These are phyloP conservation scores for Herminia tarsipennalis DNA, from an alignment of 2,888 invertebrate genomes.

Conservation along the genomic window DNA sequence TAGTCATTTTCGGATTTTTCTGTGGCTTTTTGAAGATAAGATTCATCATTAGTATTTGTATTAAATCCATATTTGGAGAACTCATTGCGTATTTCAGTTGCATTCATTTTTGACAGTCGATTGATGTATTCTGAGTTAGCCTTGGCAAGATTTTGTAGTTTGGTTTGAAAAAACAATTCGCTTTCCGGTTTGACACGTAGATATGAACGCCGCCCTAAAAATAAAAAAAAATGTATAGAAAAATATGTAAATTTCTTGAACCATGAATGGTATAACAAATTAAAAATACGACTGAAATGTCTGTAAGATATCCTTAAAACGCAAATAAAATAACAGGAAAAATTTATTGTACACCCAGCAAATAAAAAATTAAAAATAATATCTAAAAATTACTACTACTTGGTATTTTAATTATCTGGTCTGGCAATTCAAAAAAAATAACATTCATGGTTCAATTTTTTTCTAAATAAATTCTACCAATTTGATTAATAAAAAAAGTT, in stretches of 20 bases:
- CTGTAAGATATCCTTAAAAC: slow-evolving; percentile 75
- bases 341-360: neutral
- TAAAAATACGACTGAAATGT: slow-evolving; percentile 68
- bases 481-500: slow-evolving; percentile 52
- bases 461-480: slow-evolving; percentile 26
- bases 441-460: slow-evolving; percentile 79
- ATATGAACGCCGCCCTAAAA: slow-evolving; percentile 63
- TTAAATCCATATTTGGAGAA: slow-evolving; percentile 76
- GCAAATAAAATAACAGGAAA: neutral
- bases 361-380: neutral
- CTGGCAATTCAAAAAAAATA: slow-evolving; percentile 26
- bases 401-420: neutral
- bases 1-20: slow-evolving; percentile 75
- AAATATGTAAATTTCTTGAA: slow-evolving; percentile 52
- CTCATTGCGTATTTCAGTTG: slow-evolving; percentile 71
- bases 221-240: slow-evolving; percentile 9
- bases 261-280: slow-evolving; percentile 72
- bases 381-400: too few relatives aligned
- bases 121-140: slow-evolving; percentile 71
- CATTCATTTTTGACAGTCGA: slow-evolving; percentile 73
- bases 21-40: slow-evolving; percentile 49
- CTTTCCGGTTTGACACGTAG: slow-evolving; percentile 78
- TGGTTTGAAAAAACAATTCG: slow-evolving; percentile 75
- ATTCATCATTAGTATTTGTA: slow-evolving; percentile 58
- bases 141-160: slow-evolving; percentile 71